A percentile compares a stretch with the other conserved stretches of the same genome.
These are phyloP conservation scores for Notoglanidium macrostoma DNA, from an alignment of 2,797 vertebrate genomes.

Conservation along the genomic window DNA sequence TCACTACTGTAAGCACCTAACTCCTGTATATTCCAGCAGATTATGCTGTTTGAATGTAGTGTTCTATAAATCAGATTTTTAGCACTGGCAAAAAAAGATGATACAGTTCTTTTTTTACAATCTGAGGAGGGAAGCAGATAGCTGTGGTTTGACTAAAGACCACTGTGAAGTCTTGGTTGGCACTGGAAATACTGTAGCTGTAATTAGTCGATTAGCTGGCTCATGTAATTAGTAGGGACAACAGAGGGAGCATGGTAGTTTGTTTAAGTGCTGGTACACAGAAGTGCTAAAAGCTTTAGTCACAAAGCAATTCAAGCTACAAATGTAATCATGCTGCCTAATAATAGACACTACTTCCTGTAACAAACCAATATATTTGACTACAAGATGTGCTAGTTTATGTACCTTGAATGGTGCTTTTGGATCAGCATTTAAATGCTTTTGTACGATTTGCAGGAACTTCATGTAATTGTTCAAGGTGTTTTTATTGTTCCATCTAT, in stretches of 20 bases:
- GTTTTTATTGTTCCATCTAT: no score
- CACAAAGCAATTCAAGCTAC: not conserved
- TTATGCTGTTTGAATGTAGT: not conserved
- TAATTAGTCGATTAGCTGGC: not conserved
- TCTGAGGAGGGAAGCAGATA: not conserved
- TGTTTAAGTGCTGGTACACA: not conserved
- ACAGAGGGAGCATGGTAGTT: not conserved
- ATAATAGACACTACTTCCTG: not conserved
- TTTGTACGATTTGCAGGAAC: not conserved
- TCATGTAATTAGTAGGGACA: not conserved
- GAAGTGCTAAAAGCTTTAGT: not conserved
- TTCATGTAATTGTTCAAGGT: not conserved
- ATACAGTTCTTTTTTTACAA: not conserved
- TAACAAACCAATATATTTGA: not conserved
- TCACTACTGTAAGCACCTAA: not conserved
- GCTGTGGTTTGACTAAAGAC: not conserved
- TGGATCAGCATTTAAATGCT: not conserved
- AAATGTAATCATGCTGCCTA: not conserved
- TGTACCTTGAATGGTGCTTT: not conserved
- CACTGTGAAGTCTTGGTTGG: not conserved
- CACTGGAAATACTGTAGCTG: not conserved
- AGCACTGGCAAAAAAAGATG: not conserved
- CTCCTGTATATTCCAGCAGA: not conserved
- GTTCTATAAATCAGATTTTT: not conserved
- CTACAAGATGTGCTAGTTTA: not conserved